Evolutionary conservation across 2,113 vertebrate species (phyloP).

Genomic region (Cathartes aura): DNA sequence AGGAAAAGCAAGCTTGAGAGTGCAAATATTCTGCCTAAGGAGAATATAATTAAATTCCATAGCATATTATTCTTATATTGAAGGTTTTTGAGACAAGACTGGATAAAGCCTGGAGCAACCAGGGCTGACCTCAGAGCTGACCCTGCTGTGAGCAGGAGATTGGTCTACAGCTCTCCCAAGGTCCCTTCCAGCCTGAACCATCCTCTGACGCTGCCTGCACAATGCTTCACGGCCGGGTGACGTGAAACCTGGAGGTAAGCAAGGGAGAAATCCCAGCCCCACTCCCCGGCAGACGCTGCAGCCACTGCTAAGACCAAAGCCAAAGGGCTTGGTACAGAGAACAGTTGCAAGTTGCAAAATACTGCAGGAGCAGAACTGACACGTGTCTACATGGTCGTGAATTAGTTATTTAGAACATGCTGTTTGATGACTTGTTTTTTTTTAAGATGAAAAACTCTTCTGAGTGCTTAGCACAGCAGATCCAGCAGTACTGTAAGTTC

Average conservation of each 20-base stretch:
- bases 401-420: background rate
- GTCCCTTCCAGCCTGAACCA: background rate
- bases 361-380: accelerated
- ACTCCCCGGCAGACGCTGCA: background rate
- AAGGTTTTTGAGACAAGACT: background rate
- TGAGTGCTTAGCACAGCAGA: background rate
- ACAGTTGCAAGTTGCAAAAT: background rate
- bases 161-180: background rate
- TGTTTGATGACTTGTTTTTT: background rate
- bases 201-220: background rate
- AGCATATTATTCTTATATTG: background rate
- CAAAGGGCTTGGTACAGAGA: background rate
- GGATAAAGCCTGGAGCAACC: background rate
- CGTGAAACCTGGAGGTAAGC: background rate
- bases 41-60: background rate
- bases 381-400: accelerated
- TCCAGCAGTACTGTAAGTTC: background rate
- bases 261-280: background rate
- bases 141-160: background rate
- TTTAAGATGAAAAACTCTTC: background rate
- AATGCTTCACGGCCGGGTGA: background rate
- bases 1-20: background rate
- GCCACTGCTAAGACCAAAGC: background rate
- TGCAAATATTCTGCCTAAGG: background rate
- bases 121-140: background rate